Evolutionary conservation across 2,888 invertebrate genomes (phyloP).

Genomic region (Schrankia costaestrigalis): DNA sequence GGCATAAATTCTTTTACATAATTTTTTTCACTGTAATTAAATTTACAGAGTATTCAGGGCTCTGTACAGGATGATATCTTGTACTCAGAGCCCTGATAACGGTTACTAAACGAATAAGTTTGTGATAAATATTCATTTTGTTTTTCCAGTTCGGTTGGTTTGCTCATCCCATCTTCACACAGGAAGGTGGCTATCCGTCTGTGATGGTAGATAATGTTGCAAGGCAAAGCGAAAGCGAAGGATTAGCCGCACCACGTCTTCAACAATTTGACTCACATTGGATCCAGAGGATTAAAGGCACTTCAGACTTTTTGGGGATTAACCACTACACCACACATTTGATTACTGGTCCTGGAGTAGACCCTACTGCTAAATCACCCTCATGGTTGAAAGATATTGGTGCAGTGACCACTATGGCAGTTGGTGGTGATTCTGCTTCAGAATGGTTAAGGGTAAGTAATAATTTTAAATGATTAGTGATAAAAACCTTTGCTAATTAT

Average conservation of each 20-base stretch:
- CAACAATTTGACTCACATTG: conserved; percentile 71
- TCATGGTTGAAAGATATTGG: conserved; percentile 77
- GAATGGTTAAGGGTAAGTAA: conserved; percentile 67
- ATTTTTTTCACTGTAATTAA: too few relatives aligned
- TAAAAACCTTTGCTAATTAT: background rate
- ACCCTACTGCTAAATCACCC: conserved; percentile 65
- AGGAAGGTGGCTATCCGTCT: conserved; percentile 71
- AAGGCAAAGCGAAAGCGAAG: conserved; percentile 63
- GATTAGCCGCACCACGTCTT: conserved; percentile 60
- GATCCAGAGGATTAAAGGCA: conserved; percentile 69
- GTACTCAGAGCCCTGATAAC: too few relatives aligned
- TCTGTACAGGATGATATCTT: too few relatives aligned
- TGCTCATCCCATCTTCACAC: conserved; percentile 75
- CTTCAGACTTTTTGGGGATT: conserved; percentile 74
- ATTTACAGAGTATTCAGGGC: too few relatives aligned
- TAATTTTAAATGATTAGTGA: background rate
- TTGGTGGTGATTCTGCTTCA: conserved; percentile 71
- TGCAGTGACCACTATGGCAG: conserved; percentile 65
- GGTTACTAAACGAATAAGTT: background rate
- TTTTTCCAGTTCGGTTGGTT: conserved; percentile 75
- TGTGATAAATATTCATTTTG: background rate
- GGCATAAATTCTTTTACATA: too few relatives aligned
- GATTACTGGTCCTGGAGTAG: conserved; percentile 64
- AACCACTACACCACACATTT: conserved; percentile 76
- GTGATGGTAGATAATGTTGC: conserved; percentile 72